Evolutionary conservation across 2,797 vertebrate genomes (phyloP).

Genomic region (Hemitrygon akajei): DNA sequence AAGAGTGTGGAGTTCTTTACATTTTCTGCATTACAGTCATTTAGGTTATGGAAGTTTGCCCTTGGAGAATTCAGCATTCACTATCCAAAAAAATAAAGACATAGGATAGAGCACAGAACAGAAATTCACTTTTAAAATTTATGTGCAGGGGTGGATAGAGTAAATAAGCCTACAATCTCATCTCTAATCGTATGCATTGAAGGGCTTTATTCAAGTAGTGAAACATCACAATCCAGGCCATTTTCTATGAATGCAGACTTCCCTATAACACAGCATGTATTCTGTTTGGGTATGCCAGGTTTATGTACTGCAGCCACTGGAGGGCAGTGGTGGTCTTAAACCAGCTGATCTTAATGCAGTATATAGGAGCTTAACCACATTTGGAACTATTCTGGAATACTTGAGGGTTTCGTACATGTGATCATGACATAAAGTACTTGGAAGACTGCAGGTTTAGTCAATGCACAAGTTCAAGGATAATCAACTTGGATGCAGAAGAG

Average conservation of each 20-base stretch:
- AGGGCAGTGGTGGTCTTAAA: neutral
- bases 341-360: neutral
- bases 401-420: neutral
- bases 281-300: neutral
- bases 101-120: too few species aligned
- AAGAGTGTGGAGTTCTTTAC: neutral
- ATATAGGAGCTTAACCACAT: neutral
- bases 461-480: neutral
- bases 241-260: too few species aligned
- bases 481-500: neutral
- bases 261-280: too few species aligned
- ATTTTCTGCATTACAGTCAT: neutral
- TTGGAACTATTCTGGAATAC: conserved; percentile 15
- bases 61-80: too few species aligned
- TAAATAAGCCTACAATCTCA: too few species aligned
- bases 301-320: neutral
- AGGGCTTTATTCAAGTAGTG: too few species aligned
- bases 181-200: too few species aligned
- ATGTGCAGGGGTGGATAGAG: too few species aligned
- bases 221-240: too few species aligned
- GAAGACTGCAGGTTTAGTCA: neutral
- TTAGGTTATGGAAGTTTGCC: too few species aligned
- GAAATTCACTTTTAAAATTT: too few species aligned
- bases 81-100: too few species aligned
- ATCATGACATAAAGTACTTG: neutral